Evolutionary conservation across 2,888 invertebrate genomes (phyloP).

Genomic region (Cosmia trapezina): DNA sequence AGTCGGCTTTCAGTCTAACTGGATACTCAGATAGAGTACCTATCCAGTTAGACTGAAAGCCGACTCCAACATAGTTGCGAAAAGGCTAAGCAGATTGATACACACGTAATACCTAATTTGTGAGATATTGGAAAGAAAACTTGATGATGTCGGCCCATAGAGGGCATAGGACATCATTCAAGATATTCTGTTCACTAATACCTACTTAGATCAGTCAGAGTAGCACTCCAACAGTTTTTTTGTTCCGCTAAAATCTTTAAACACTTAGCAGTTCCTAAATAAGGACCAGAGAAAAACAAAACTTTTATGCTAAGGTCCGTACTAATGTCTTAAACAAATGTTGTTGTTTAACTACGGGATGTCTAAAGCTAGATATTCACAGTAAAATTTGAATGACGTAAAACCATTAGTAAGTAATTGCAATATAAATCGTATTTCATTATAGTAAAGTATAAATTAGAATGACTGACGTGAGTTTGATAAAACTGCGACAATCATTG

Average conservation of each 20-base stretch:
- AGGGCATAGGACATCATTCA: no score
- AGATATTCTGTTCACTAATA: background rate
- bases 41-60: no score
- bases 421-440: background rate
- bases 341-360: background rate
- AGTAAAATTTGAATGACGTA: background rate
- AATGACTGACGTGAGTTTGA: no score
- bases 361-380: background rate
- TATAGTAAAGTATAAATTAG: background rate
- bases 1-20: no score
- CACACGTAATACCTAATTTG: background rate
- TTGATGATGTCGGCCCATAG: no score
- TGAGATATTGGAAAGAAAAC: background rate
- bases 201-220: background rate
- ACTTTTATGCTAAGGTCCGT: background rate
- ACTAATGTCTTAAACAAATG: conserved; percentile 17
- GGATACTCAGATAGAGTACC: no score
- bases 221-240: background rate
- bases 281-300: background rate
- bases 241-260: background rate
- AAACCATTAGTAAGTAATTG: no score
- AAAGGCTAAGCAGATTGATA: no score
- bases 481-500: background rate
- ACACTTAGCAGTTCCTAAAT: background rate
- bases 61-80: no score